phyloP scores from a whole-genome alignment of 2,113 vertebrate species.

The Drymodes brunneopygia region DNA sequence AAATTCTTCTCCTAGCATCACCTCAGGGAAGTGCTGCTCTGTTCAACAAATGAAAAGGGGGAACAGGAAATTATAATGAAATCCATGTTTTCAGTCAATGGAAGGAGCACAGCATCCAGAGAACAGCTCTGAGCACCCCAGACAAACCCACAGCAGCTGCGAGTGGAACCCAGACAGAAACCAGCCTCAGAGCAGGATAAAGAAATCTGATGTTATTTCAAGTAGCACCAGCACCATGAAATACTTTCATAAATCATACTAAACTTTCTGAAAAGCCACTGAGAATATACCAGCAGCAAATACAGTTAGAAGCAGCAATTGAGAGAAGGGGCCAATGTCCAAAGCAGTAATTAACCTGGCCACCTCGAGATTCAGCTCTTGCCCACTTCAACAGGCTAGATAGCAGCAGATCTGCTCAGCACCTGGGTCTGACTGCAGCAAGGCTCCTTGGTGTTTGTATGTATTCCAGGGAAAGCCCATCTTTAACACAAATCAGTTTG shows the following conservation, averaged over 20 bases:
- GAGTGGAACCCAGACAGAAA: not conserved
- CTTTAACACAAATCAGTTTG: not conserved
- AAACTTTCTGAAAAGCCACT: not conserved
- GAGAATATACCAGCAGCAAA: not conserved
- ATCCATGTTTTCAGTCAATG: not conserved
- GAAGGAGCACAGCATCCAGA: not conserved
- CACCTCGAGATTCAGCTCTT: not conserved
- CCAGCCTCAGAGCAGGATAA: not conserved
- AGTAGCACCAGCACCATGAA: not conserved
- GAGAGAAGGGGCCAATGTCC: not conserved
- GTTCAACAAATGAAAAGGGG: conserved; percentile 70
- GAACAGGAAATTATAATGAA: conserved; percentile 63
- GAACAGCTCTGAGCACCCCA: not conserved
- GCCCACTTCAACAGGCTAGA: not conserved
- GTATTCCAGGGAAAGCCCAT: not conserved
- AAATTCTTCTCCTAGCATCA: conserved; percentile 96
- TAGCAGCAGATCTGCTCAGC: not conserved
- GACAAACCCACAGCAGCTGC: not conserved
- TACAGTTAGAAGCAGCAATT: not conserved
- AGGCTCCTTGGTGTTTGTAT: not conserved
- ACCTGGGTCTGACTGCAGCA: not conserved
- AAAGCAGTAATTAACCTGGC: not conserved
- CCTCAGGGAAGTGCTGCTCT: conserved; percentile 97
- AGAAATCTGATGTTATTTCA: not conserved
- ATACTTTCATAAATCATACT: not conserved